Base-by-base conservation (phyloP, 2,113 vertebrate genomes). In the Thinocorus orbignyianus region DNA sequence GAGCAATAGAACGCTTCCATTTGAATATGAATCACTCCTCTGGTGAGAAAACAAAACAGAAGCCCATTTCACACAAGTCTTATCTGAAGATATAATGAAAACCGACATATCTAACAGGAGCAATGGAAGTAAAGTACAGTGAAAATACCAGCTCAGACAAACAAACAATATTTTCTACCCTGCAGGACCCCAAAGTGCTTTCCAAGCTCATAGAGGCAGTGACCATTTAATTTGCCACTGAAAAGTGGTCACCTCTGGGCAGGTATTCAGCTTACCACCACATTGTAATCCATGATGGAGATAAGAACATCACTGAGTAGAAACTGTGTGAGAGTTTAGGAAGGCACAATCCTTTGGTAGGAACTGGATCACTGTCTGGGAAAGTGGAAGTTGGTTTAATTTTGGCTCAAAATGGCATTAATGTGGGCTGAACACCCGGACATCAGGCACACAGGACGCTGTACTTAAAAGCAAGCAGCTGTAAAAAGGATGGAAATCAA, bases 1-100 rank as follows among this genome's bases (percentile, higher is more conserved):
- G 80, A 95, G 92, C 57, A 86, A 93, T 57, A 55, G 30, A 81
- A 26, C 48, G 33, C 76, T 89, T 81, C 77, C 26, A 87, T 96
- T 61, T 92, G 77, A 89, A 89, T 84, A 93, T 88, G 88, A 96
- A 97, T 92, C 88, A 81, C 86, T 91, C 86, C 86, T 93, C 90
- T 94, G 83, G 88, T 89, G 91, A 95, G 83, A 84, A 91, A 95
- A 88, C 82, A 93, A 83, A 94, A 60, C 85, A 93, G 77, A 69
- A 95, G 61, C 77, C 17, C 44, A 89, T 88, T 93, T 79, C 71
- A 65, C 18, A 74, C 5, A 6, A 69, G 65, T 41, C 57, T 94
- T 84, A 93, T 86, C 95, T 92, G 76, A 86, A 92, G 72, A 69
- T 61, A 24, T n/a, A 92, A 93, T 26, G 73, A 93, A 96, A 93